Conservation (phyloP, 2,113 vertebrate genomes). For the Oriolus oriolus region DNA sequence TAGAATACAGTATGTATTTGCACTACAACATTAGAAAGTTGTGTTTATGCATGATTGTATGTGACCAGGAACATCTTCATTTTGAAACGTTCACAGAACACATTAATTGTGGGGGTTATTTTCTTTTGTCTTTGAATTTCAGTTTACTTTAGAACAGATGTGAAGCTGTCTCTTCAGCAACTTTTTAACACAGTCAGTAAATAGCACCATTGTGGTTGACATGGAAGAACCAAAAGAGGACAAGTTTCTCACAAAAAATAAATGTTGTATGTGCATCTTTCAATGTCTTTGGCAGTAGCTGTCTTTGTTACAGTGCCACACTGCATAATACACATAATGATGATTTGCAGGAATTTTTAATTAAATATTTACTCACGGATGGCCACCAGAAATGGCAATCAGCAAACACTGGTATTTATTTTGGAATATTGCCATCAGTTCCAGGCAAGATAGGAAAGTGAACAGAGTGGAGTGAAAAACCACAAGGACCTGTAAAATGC, state of each 20-base stretch:
- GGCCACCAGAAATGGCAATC: neutral
- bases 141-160: neutral
- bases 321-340: neutral
- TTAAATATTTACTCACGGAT: neutral
- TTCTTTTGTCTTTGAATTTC: neutral
- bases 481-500: neutral
- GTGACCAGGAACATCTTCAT: neutral
- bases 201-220: neutral
- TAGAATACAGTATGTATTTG: neutral
- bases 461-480: neutral
- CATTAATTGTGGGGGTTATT: neutral
- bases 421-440: neutral
- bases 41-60: neutral
- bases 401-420: neutral
- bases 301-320: neutral
- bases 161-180: neutral
- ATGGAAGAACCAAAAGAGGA: neutral
- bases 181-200: neutral
- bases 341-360: neutral
- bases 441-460: neutral
- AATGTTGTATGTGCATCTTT: neutral
- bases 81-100: neutral
- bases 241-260: neutral
- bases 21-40: neutral
- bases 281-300: neutral